Conservation (phyloP, 2,113 vertebrate genomes). For the Ptychochromis oligacanthus region DNA sequence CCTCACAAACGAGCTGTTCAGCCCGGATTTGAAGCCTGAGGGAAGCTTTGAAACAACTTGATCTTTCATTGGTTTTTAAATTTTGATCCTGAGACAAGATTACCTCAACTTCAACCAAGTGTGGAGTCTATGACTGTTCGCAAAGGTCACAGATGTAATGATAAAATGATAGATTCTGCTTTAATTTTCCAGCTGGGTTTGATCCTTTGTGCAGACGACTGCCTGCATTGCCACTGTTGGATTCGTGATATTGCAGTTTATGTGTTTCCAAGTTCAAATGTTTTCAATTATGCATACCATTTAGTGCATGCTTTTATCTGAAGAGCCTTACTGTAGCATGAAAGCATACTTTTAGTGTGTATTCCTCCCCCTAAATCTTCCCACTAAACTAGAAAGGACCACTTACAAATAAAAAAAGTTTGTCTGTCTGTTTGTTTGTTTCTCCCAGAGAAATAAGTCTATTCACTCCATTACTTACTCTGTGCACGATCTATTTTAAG, state of each 20-base stretch:
- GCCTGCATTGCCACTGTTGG: not conserved
- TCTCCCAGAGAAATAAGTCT: slow-evolving; percentile 6
- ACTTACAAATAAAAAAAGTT: slow-evolving; percentile 53
- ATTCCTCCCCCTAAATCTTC: slow-evolving; percentile 5
- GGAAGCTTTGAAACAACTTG: slow-evolving; percentile 29
- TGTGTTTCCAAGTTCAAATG: slow-evolving; percentile 49
- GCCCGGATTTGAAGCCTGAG: slow-evolving; percentile 16
- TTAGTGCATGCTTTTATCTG: slow-evolving; percentile 67
- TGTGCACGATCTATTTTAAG: not conserved
- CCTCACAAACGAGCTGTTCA: slow-evolving; percentile 55
- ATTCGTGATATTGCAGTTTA: slow-evolving; percentile 40
- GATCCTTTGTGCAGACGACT: not conserved
- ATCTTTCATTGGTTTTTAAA: slow-evolving; percentile 21
- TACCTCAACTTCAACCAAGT: slow-evolving; percentile 4
- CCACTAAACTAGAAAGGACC: slow-evolving; percentile 45
- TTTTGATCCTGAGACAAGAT: not conserved
- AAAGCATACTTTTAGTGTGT: slow-evolving; percentile 49
- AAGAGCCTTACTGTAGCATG: slow-evolving; percentile 33
- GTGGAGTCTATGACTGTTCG: not conserved
- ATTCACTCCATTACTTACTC: not conserved
- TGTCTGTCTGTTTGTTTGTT: slow-evolving; percentile 36
- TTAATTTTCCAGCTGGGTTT: not conserved
- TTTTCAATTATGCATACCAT: slow-evolving; percentile 70
- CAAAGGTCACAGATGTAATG: slow-evolving; percentile 8
- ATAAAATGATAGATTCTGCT: not conserved